A percentile compares a stretch with the other conserved stretches of the same genome.
Conservation (phyloP, 1,140 invertebrate species). For the Drosophila navojoa region DNA sequence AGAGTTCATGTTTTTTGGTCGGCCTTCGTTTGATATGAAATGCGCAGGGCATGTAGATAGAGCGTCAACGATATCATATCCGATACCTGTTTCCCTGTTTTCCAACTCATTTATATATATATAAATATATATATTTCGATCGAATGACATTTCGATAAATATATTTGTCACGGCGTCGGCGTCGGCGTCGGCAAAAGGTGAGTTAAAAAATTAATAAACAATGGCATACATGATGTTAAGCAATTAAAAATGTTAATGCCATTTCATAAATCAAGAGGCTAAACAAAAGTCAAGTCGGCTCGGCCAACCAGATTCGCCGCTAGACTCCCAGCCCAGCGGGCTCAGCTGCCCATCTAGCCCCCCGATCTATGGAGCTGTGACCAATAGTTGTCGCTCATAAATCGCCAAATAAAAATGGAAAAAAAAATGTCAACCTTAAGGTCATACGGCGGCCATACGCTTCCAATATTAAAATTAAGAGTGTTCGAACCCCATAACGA, state of each 20-base stretch:
- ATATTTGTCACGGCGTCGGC: constrained; percentile 70
- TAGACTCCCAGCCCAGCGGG: constrained; percentile 41
- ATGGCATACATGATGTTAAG: constrained; percentile 82
- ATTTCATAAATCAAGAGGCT: constrained; percentile 77
- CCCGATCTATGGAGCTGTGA: constrained; percentile 22
- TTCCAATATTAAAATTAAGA: constrained; percentile 71
- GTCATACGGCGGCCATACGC: constrained; percentile 37
- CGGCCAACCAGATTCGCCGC: constrained; percentile 74
- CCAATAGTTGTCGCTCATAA: constrained; percentile 81
- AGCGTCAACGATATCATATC: constrained; percentile 36
- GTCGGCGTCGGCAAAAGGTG: constrained; percentile 28
- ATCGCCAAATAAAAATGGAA: constrained; percentile 33
- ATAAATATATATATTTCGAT: constrained; percentile 7
- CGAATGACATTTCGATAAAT: constrained; percentile 75
- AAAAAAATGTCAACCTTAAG: not conserved
- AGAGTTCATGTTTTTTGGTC: constrained; percentile 29
- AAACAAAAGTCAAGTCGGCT: constrained; percentile 51
- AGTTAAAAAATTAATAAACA: constrained; percentile 82
- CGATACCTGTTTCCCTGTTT: constrained; percentile 49
- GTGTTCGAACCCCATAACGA: constrained; percentile 56
- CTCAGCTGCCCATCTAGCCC: constrained; percentile 28
- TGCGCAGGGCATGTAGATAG: constrained; percentile 52
- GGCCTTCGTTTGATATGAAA: constrained; percentile 53
- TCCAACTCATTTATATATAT: not conserved
- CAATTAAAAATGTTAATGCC: constrained; percentile 84